Evolutionary conservation across 2,888 invertebrate species (phyloP).

Genomic region (Scaptodrosophila latifasciaeformis): DNA sequence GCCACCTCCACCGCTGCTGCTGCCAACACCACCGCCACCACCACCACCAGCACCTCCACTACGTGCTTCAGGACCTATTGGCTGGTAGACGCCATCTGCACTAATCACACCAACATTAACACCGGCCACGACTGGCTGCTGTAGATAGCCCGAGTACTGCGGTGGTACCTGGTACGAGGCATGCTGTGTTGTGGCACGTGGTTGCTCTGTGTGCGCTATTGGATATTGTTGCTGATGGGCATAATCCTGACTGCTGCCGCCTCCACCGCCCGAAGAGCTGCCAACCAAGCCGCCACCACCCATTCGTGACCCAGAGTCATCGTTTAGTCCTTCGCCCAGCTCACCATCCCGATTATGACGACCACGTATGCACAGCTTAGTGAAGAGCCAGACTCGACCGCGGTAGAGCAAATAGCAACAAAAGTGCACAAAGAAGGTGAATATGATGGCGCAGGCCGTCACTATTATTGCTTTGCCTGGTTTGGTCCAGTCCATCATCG

Average conservation of each 20-base stretch:
- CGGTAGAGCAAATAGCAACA: conserved; percentile 77
- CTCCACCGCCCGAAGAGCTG: conserved; percentile 47
- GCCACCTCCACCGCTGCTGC: conserved; percentile 18
- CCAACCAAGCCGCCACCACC: conserved; percentile 60
- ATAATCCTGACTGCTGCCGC: conserved; percentile 70
- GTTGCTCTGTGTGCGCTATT: conserved; percentile 68
- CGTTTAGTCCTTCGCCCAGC: conserved; percentile 73
- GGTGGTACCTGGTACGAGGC: conserved; percentile 62
- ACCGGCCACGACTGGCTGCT: conserved; percentile 70
- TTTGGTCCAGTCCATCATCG: conserved; percentile 84
- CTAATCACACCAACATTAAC: conserved; percentile 72
- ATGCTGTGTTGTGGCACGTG: conserved; percentile 53
- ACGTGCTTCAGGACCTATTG: conserved; percentile 50
- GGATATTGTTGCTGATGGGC: conserved; percentile 73
- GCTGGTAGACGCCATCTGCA: conserved; percentile 69
- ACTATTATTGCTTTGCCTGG: conserved; percentile 79
- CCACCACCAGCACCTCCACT: conserved; percentile 46
- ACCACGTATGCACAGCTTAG: conserved; percentile 74
- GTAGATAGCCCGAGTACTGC: conserved; percentile 71
- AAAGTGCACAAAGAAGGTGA: conserved; percentile 79
- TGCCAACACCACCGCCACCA: conserved; percentile 24
- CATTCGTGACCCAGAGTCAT: conserved; percentile 72
- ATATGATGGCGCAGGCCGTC: conserved; percentile 78
- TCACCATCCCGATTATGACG: conserved; percentile 73
- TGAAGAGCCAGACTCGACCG: conserved; percentile 75